phyloP scores from a whole-genome alignment of 2,888 invertebrate genomes.

The Leptinotarsa haldemani region DNA sequence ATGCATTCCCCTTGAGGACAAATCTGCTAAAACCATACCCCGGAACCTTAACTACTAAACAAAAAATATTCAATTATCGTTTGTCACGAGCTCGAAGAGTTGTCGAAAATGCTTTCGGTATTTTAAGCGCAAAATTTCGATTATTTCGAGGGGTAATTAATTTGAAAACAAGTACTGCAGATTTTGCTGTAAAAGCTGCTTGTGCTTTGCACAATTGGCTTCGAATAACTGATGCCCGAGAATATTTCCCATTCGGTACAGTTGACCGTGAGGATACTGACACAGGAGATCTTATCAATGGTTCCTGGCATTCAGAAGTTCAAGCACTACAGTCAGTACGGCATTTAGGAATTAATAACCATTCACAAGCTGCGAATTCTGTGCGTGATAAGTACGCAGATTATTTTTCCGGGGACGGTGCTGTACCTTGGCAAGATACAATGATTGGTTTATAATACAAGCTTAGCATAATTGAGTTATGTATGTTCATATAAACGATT shows the following conservation, averaged over 20 bases:
- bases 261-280: slow-evolving; percentile 19
- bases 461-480: too few relatives aligned
- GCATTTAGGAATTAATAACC: slow-evolving; percentile 32
- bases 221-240: slow-evolving; percentile 11
- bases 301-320: neutral
- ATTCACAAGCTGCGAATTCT: slow-evolving; percentile 34
- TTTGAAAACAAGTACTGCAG: slow-evolving; percentile 18
- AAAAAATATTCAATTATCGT: slow-evolving; percentile 30
- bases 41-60: slow-evolving; percentile 17
- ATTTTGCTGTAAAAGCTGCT: slow-evolving; percentile 14
- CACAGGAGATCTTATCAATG: neutral
- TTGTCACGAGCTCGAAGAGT: slow-evolving; percentile 27
- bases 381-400: slow-evolving; percentile 26
- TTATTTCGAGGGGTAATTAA: slow-evolving; percentile 27
- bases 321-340: neutral
- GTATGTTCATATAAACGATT: too few relatives aligned
- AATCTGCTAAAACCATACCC: too few relatives aligned
- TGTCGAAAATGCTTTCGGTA: slow-evolving; percentile 31
- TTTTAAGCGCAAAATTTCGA: slow-evolving; percentile 31
- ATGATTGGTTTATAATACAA: too few relatives aligned
- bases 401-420: too few relatives aligned
- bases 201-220: slow-evolving; percentile 12
- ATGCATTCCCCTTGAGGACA: too few relatives aligned
- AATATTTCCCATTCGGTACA: slow-evolving; percentile 21
- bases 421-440: too few relatives aligned